These are phyloP conservation scores for Mola mola DNA, from an alignment of 2,113 vertebrate genomes.

Conservation along the genomic window DNA sequence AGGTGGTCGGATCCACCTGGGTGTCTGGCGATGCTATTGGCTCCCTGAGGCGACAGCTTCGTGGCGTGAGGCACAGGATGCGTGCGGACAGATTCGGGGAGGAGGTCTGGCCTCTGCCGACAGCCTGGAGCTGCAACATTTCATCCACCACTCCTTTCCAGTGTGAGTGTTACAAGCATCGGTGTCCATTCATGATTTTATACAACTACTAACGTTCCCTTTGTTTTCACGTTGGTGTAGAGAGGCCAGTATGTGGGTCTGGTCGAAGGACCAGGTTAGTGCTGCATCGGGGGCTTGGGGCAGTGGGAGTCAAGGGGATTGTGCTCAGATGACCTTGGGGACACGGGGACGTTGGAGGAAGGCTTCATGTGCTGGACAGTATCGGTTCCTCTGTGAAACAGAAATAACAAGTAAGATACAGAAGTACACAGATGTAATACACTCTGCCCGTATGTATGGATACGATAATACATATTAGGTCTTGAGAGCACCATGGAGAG, in stretches of 20 bases:
- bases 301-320: slow-evolving; percentile 24
- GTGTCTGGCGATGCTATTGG: slow-evolving; percentile 79
- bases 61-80: slow-evolving; percentile 64
- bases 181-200: neutral
- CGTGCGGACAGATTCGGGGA: slow-evolving; percentile 56
- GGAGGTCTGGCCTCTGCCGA: slow-evolving; percentile 71
- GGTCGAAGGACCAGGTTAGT: slow-evolving; percentile 48
- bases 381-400: slow-evolving; percentile 74
- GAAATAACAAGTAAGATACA: slow-evolving; percentile 58
- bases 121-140: slow-evolving; percentile 63
- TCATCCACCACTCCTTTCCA: slow-evolving; percentile 72
- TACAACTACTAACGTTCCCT: neutral
- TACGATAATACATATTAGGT: too few species aligned
- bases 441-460: neutral
- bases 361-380: slow-evolving; percentile 50
- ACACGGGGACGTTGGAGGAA: slow-evolving; percentile 53
- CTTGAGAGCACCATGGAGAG: too few species aligned
- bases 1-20: slow-evolving; percentile 66
- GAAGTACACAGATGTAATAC: neutral
- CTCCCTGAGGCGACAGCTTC: slow-evolving; percentile 61
- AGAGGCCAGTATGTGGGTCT: slow-evolving; percentile 67
- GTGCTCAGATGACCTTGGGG: slow-evolving; percentile 74
- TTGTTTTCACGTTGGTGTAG: slow-evolving; percentile 38
- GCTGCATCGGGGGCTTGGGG: slow-evolving; percentile 27
- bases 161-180: slow-evolving; percentile 50